Conservation (phyloP, 2,113 vertebrate genomes). For the Tichodroma muraria region DNA sequence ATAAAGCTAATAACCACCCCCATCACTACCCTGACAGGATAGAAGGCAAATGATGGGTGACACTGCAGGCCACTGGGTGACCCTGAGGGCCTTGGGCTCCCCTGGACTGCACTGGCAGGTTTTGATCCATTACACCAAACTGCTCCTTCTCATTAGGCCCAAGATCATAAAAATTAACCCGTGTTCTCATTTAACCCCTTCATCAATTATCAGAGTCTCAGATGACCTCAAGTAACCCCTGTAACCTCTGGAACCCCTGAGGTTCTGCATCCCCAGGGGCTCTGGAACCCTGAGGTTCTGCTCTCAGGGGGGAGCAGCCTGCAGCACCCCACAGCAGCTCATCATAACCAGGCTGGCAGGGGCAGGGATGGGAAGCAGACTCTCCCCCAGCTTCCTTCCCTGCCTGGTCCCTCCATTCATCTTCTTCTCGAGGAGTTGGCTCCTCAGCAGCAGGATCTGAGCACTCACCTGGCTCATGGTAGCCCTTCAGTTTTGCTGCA, state of each 20-base stretch:
- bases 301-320: neutral
- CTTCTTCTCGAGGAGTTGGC: neutral
- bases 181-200: neutral
- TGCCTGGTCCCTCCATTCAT: neutral
- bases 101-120: neutral
- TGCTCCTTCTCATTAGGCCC: fast-evolving
- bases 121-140: neutral
- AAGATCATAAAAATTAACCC: neutral
- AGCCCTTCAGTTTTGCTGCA: neutral
- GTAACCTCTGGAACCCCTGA: neutral
- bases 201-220: neutral
- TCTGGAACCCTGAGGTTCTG: neutral
- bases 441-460: neutral
- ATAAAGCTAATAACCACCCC: neutral
- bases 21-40: too few species aligned
- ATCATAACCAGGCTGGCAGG: neutral
- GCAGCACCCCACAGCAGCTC: fast-evolving
- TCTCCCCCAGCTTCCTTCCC: neutral
- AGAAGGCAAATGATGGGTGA: neutral
- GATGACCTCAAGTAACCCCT: neutral
- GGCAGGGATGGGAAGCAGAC: fast-evolving
- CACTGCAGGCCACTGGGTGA: neutral
- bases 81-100: neutral
- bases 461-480: fast-evolving
- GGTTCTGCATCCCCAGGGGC: neutral